These are phyloP conservation scores for Cyanistes caeruleus DNA, from an alignment of 2,113 vertebrate genomes.

Conservation along the genomic window DNA sequence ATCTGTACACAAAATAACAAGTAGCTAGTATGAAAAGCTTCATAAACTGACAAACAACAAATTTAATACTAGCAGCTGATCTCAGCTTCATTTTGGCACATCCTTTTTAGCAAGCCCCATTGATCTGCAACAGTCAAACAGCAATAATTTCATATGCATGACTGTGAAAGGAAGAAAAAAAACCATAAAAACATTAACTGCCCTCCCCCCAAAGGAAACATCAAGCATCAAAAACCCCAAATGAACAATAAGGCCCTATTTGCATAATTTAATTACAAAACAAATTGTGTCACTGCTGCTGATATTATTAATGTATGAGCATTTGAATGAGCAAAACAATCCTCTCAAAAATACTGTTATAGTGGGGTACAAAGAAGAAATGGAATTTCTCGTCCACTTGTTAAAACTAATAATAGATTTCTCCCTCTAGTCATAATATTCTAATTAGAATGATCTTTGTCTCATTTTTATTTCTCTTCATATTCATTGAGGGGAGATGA, in stretches of 20 bases:
- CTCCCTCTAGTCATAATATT: not conserved
- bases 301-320: not conserved
- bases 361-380: not conserved
- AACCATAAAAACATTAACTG: fast-evolving
- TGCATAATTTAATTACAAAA: not conserved
- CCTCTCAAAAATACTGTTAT: not conserved
- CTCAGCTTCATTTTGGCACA: not conserved
- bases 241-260: not conserved
- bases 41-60: not conserved
- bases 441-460: not conserved
- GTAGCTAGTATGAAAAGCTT: not conserved
- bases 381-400: not conserved
- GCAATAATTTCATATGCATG: not conserved
- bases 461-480: not conserved
- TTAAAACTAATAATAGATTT: not conserved
- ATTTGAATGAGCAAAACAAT: not conserved
- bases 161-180: not conserved
- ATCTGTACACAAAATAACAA: not conserved
- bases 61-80: not conserved
- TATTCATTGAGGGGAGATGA: not conserved
- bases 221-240: not conserved
- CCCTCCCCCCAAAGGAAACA: not conserved
- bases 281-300: not conserved
- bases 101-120: not conserved
- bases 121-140: not conserved